Evolutionary conservation across 2,113 vertebrate genomes (phyloP).

Genomic region (Neodontobutis hainanensis): DNA sequence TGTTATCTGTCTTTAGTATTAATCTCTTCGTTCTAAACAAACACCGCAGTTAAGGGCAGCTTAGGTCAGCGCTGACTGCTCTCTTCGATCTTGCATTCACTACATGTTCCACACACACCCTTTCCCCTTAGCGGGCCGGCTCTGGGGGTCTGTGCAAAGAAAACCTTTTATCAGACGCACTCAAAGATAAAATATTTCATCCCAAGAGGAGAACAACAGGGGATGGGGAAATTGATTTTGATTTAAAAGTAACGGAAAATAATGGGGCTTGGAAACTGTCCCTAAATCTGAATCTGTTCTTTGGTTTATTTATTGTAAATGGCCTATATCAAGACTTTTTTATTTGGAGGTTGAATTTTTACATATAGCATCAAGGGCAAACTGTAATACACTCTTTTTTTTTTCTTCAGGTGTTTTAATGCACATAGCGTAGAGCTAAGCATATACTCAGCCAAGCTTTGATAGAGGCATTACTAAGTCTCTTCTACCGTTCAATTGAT

Average conservation of each 20-base stretch:
- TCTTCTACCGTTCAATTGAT: slow-evolving; percentile 33
- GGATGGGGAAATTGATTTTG: slow-evolving; percentile 66
- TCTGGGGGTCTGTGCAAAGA: slow-evolving; percentile 46
- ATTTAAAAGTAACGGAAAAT: slow-evolving; percentile 69
- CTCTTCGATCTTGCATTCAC: slow-evolving; percentile 43
- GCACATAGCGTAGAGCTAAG: not conserved
- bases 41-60: slow-evolving; percentile 51
- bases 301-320: slow-evolving; percentile 62
- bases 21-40: slow-evolving; percentile 55
- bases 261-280: slow-evolving; percentile 59
- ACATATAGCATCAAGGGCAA: slow-evolving; percentile 14
- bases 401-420: not conserved
- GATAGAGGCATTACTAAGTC: slow-evolving; percentile 33
- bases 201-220: slow-evolving; percentile 54
- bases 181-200: slow-evolving; percentile 56
- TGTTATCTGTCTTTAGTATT: slow-evolving; percentile 63
- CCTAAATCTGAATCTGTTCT: slow-evolving; percentile 56
- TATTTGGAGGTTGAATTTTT: slow-evolving; percentile 44
- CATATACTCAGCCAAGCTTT: slow-evolving; percentile 20
- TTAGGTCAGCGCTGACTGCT: slow-evolving; percentile 52
- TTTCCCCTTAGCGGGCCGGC: slow-evolving; percentile 18
- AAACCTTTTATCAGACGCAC: slow-evolving; percentile 67
- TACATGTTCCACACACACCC: slow-evolving; percentile 27
- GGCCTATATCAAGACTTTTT: slow-evolving; percentile 36
- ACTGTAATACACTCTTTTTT: not conserved